Conservation (phyloP, 2,797 vertebrate genomes). For the Danionella dracula region DNA sequence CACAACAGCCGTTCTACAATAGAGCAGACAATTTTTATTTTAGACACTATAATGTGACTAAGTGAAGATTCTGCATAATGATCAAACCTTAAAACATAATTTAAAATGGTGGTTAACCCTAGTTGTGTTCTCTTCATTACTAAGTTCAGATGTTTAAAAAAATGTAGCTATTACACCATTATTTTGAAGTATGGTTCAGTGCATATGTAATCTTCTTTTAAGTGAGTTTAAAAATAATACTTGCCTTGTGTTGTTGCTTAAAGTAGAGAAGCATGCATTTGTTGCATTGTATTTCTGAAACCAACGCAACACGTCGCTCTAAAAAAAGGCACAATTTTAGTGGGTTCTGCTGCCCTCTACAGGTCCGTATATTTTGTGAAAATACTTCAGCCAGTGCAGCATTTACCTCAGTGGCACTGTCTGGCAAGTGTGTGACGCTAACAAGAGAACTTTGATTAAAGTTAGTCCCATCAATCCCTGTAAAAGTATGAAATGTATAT, state of each 20-base stretch:
- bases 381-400: neutral
- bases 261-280: slow-evolving; percentile 45
- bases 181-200: too few species aligned
- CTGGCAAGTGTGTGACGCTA: slow-evolving; percentile 46
- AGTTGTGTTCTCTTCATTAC: too few species aligned
- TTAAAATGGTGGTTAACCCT: too few species aligned
- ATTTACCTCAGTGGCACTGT: slow-evolving; percentile 52
- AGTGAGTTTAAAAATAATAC: too few species aligned
- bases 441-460: slow-evolving; percentile 22
- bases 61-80: too few species aligned
- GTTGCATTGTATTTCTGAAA: slow-evolving; percentile 53
- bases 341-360: slow-evolving; percentile 28
- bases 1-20: slow-evolving; percentile 54
- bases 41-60: too few species aligned
- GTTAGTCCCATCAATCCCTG: neutral
- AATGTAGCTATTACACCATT: too few species aligned
- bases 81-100: too few species aligned
- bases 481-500: neutral
- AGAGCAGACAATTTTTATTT: neutral
- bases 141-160: too few species aligned
- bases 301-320: slow-evolving; percentile 49
- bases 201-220: too few species aligned
- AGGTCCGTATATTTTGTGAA: neutral
- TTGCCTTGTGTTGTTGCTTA: slow-evolving; percentile 49
- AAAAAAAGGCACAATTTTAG: slow-evolving; percentile 4